Conservation (phyloP, 2,797 vertebrate species). For the Tokudaia muenninki region DNA sequence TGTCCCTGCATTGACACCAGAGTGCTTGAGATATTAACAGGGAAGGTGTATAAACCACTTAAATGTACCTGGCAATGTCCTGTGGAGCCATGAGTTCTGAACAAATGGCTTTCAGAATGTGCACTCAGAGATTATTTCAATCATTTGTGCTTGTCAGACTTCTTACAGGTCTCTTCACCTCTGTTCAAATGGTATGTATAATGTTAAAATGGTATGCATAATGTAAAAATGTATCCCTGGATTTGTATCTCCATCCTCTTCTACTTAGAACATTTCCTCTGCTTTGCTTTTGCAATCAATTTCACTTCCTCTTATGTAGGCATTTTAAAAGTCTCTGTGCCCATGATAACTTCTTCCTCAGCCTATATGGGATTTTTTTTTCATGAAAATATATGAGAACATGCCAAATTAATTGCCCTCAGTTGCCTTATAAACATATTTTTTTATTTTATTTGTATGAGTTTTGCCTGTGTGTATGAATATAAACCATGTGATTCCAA, state of each 20-base stretch:
- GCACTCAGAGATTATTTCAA: not conserved
- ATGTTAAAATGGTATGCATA: not conserved
- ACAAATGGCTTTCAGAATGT: not conserved
- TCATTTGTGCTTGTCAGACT: not conserved
- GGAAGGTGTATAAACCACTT: not conserved
- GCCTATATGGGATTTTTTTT: not conserved
- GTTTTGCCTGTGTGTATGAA: not conserved
- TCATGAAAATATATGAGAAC: not conserved
- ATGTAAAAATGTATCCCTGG: not conserved
- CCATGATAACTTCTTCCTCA: not conserved
- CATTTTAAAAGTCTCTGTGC: not conserved
- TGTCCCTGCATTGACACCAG: not conserved
- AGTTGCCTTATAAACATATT: not conserved
- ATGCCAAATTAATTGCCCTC: not conserved
- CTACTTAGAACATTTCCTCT: not conserved
- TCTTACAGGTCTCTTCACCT: not conserved
- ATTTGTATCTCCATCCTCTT: not conserved
- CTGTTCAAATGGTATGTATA: not conserved
- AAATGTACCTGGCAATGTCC: not conserved
- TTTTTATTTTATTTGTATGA: not conserved
- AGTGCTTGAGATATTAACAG: not conserved
- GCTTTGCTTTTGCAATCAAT: not conserved
- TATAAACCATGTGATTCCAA: not conserved
- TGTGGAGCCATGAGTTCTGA: not conserved
- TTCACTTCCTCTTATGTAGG: not conserved